A percentile compares a stretch with the other conserved stretches of the same genome.
Evolutionary conservation across 2,797 vertebrate genomes (phyloP).

Genomic region (Coreius guichenoti): DNA sequence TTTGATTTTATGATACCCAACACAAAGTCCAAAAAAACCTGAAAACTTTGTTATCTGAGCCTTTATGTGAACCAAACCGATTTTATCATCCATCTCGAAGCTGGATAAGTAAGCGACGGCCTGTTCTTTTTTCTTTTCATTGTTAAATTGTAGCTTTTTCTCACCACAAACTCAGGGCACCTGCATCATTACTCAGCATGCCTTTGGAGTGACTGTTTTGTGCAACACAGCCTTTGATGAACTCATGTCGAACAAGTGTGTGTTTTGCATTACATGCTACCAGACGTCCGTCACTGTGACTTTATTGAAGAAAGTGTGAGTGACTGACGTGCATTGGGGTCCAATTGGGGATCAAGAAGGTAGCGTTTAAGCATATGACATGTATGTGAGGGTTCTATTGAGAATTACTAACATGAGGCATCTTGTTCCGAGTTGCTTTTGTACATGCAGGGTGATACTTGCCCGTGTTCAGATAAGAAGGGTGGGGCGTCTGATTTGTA

Average conservation of each 20-base stretch:
- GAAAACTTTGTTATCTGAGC: not conserved
- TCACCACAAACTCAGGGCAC: slow-evolving; percentile 1
- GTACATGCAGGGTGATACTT: slow-evolving; percentile 45
- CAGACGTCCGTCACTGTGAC: not conserved
- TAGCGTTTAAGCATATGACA: not conserved
- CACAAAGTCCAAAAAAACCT: not conserved
- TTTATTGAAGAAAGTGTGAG: not conserved
- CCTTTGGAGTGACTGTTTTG: slow-evolving; percentile 2
- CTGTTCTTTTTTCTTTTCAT: slow-evolving; percentile 1
- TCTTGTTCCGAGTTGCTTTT: slow-evolving; percentile 43
- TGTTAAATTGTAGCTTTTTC: not conserved
- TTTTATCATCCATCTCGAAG: not conserved
- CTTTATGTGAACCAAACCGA: not conserved
- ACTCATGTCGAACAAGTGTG: not conserved
- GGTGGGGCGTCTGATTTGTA: slow-evolving; percentile 37
- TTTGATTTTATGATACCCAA: not conserved
- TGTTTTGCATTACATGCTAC: slow-evolving; percentile 1
- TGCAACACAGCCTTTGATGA: slow-evolving; percentile 6
- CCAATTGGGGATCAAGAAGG: not conserved
- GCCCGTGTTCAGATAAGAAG: slow-evolving; percentile 48
- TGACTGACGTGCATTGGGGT: not conserved
- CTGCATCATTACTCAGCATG: slow-evolving; percentile 37
- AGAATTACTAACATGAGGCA: slow-evolving; percentile 40
- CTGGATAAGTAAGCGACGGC: slow-evolving; percentile 14
- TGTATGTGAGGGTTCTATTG: slow-evolving; percentile 25